Evolutionary conservation across 1,140 invertebrate species (phyloP).

Genomic region (Holcopasites calliopsidis): DNA sequence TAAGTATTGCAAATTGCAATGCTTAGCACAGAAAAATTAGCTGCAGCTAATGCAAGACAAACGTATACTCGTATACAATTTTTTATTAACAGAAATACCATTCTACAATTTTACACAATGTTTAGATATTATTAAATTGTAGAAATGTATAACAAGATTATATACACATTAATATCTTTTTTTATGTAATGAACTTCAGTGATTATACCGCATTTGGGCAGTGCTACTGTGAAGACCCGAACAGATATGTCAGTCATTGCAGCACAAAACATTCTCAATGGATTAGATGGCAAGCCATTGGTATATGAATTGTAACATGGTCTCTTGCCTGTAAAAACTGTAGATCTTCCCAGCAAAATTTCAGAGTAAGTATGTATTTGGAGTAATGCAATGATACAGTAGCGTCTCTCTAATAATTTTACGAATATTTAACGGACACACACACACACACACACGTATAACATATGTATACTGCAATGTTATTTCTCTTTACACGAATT

Average conservation of each 20-base stretch:
- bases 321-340: not conserved
- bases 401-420: not conserved
- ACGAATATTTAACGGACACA: constrained; percentile 14
- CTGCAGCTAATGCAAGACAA: not conserved
- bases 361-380: not conserved
- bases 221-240: constrained; percentile 89
- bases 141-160: constrained; percentile 8
- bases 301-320: constrained; percentile 72
- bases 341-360: not conserved
- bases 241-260: constrained; percentile 89
- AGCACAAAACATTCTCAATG: constrained; percentile 90
- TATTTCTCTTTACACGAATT: constrained; percentile 21
- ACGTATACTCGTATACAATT: not conserved
- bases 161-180: constrained; percentile 35
- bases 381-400: not conserved
- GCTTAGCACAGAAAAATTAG: not conserved
- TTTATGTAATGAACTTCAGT: constrained; percentile 83
- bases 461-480: constrained; percentile 12
- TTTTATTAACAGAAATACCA: constrained; percentile 19
- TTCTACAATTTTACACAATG: constrained; percentile 6
- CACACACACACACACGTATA: not conserved
- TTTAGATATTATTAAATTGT: constrained; percentile 16
- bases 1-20: constrained; percentile 72
- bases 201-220: constrained; percentile 92
- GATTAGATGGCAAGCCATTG: constrained; percentile 85